Percentiles rank a stretch among this genome's conserved stretches.
Evolutionary conservation across 2,888 invertebrate species (phyloP).

Genomic region (Coelogynopora nodosa): DNA sequence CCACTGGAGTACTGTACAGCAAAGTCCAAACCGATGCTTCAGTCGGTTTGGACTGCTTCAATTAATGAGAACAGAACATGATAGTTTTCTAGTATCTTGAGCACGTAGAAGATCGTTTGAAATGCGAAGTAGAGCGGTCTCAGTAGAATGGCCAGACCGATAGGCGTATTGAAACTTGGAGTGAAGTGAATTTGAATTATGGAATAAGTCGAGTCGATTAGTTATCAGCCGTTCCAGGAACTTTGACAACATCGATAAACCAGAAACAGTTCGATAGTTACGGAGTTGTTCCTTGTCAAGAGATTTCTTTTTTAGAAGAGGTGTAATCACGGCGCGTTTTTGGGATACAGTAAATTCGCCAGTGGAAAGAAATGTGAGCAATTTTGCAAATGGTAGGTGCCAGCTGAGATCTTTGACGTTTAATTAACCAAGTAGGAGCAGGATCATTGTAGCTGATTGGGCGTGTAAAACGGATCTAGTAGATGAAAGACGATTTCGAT

Average conservation of each 20-base stretch:
- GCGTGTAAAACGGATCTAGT: no score
- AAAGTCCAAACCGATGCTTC: neutral
- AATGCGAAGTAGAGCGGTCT: neutral
- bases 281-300: neutral
- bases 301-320: neutral
- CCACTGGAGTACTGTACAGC: neutral
- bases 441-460: no score
- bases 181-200: neutral
- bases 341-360: neutral
- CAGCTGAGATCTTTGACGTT: neutral
- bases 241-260: neutral
- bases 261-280: neutral
- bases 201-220: neutral
- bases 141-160: neutral
- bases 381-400: neutral
- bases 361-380: neutral
- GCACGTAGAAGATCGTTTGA: neutral
- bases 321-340: neutral
- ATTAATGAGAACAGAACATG: neutral
- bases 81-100: neutral
- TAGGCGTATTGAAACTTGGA: neutral
- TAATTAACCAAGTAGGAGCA: neutral
- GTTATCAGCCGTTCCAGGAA: neutral
- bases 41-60: neutral
- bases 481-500: no score